These are phyloP conservation scores for Drosophila guanche DNA, from an alignment of 1,140 invertebrate species.

Conservation along the genomic window DNA sequence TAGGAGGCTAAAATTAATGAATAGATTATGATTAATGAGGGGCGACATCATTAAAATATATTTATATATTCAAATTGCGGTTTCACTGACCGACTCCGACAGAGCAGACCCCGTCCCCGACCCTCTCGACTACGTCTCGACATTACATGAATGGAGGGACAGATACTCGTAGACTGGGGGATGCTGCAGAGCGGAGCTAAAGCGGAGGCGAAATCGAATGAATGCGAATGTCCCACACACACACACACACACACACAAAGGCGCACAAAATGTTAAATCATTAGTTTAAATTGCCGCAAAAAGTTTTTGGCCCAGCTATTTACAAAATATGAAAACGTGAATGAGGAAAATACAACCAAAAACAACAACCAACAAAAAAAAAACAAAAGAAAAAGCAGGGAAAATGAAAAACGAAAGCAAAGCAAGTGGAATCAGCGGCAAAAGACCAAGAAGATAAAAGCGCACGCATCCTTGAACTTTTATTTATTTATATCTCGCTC, in stretches of 20 bases:
- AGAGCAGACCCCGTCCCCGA: neutral
- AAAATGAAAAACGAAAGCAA: conserved; percentile 64
- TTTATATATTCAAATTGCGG: conserved; percentile 80
- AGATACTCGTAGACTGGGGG: neutral
- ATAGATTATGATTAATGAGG: conserved; percentile 82
- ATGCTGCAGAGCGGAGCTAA: neutral
- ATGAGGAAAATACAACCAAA: conserved; percentile 37
- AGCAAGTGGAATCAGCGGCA: conserved; percentile 68
- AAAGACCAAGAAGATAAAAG: conserved; percentile 73
- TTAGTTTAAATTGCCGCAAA: conserved; percentile 79
- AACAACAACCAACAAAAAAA: neutral
- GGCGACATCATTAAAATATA: conserved; percentile 82
- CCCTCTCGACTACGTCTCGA: conserved; percentile 27
- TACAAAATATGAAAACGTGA: conserved; percentile 79
- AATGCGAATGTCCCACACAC: conserved; percentile 70
- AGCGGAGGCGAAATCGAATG: conserved; percentile 33
- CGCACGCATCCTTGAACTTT: conserved; percentile 81
- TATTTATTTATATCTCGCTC: conserved; percentile 76
- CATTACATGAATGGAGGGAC: conserved; percentile 50
- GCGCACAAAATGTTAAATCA: conserved; percentile 75
- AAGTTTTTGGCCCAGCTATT: conserved; percentile 68
- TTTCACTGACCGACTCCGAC: conserved; percentile 64
- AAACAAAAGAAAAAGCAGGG: conserved; percentile 8
- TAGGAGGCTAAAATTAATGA: conserved; percentile 75
- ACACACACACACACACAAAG: conserved; percentile 40